These are phyloP conservation scores for Epizoanthus stellaris DNA, from an alignment of 92 coral and sea anemone genomes.

Conservation along the genomic window DNA sequence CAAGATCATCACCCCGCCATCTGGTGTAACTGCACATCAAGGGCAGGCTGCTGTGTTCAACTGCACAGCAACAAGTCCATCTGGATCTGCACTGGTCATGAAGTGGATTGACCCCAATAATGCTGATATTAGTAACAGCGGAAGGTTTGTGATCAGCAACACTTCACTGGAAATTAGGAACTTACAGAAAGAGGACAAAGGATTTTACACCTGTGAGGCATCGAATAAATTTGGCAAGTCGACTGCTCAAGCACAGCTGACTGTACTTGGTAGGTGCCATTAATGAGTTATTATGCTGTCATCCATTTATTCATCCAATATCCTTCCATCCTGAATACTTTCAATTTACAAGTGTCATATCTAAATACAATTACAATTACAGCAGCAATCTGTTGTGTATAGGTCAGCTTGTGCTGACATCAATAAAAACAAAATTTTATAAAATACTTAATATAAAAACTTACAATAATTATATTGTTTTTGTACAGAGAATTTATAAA, in stretches of 20 bases:
- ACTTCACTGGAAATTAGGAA: conserved; percentile 63
- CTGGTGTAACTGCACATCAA: conserved; percentile 58
- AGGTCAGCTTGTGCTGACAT: background rate
- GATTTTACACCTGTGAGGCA: conserved; percentile 74
- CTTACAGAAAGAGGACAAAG: conserved; percentile 71
- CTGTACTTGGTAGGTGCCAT: conserved; percentile 74
- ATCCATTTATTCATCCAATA: background rate
- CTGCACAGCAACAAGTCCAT: conserved; percentile 49
- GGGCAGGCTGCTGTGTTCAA: conserved; percentile 74
- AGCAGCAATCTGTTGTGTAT: background rate
- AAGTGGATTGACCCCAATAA: conserved; percentile 57
- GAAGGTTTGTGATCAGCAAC: conserved; percentile 66
- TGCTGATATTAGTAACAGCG: conserved; percentile 46
- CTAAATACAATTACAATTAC: background rate
- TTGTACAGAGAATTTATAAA: too few species aligned
- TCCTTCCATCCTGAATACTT: too few species aligned
- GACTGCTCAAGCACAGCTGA: conserved; percentile 70
- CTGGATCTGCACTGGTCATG: conserved; percentile 8
- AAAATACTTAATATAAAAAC: too few species aligned
- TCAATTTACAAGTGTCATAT: background rate
- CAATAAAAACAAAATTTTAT: too few species aligned
- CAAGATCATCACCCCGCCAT: conserved; percentile 61
- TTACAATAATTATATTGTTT: too few species aligned
- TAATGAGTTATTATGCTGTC: background rate
- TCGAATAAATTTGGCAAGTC: conserved; percentile 70